Evolutionary conservation across 2,113 vertebrate species (phyloP), one percentile per base, ranked within the genome.

Genomic region (Tautogolabrus adspersus): DNA sequence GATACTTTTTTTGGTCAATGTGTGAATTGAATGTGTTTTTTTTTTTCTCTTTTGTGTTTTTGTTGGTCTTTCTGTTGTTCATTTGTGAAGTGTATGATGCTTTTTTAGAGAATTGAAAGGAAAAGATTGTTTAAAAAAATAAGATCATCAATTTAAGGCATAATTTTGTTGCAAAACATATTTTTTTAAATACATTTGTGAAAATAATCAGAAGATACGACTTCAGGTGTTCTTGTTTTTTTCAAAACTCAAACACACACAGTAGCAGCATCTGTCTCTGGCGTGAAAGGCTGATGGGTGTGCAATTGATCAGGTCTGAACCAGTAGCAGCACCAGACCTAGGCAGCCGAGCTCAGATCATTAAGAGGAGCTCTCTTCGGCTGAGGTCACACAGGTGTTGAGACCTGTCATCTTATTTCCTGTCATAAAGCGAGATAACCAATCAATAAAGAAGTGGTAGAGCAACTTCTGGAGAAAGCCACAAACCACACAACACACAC

Each of bases 381-480:
- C 59, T 23, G 73, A 52, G 91, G 86, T 90, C 91, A 89, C 77
- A 66, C 89, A 87, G 90, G 87, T 91, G 86, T 52, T 11, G 59
- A 81, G 79, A 82, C 38, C 78, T 2, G 23, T 46, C 77, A 13
- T 72, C 71, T 84, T 73, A 86, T 81, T 91, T 91, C 90, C 89
- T 90, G 90, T 80, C 89, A 88, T 74, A 77, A 60, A 87, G 64
- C 15, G 46, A 76, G 77, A 83, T 81, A 79, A 40, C 42, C 73
- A 80, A 80, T 92, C 90, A 90, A 87, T 87, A 75, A 64, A 38
- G 49, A 37, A 58, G 68, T 15, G 58, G 58, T 80, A 65, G 68
- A 69, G 64, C 60, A 66, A 73, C 66, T 87, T 88, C 59, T 77
- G 38, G 66, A 78, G 75, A 72, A 77, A 49, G 18, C 47, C 47